Conservation (phyloP, 2,888 invertebrate genomes). For the Horisme vitalbata region DNA sequence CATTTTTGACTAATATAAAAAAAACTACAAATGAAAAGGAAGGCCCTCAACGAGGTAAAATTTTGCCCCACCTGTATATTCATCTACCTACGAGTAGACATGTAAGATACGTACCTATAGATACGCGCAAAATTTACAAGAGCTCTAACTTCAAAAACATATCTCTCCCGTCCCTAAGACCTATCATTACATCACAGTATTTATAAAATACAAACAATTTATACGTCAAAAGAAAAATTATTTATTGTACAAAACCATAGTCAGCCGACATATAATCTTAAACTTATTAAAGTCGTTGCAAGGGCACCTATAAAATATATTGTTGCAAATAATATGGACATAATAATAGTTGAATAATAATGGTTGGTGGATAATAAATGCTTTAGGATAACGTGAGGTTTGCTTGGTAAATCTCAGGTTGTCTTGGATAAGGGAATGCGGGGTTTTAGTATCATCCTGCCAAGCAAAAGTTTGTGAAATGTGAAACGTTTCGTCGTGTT, state of each 20-base stretch:
- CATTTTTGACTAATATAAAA: no score
- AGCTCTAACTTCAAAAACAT: background rate
- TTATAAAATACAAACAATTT: slow-evolving; percentile 64
- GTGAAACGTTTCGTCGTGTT: no score
- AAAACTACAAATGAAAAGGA: no score
- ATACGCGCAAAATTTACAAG: no score
- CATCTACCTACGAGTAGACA: no score
- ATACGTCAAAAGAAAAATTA: slow-evolving; percentile 51
- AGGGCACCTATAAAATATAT: slow-evolving; percentile 17
- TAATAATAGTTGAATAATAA: slow-evolving; percentile 18
- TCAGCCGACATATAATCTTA: slow-evolving; percentile 44
- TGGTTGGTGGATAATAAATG: slow-evolving; percentile 13
- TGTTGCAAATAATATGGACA: slow-evolving; percentile 18
- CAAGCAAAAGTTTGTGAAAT: no score
- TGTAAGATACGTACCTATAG: slow-evolving; percentile 3
- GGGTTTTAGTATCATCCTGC: no score
- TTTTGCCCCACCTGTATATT: no score
- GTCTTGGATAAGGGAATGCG: background rate
- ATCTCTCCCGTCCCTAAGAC: slow-evolving; percentile 27
- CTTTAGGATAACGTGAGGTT: slow-evolving; percentile 12
- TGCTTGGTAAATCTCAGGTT: slow-evolving; percentile 1
- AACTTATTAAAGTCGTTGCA: slow-evolving; percentile 39
- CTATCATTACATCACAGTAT: slow-evolving; percentile 63
- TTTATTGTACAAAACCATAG: slow-evolving; percentile 44
- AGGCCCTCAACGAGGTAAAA: no score